Evolutionary conservation across 2,113 vertebrate genomes (phyloP), one percentile per base, ranked within the genome.

Genomic region (Orthonyx spaldingii): DNA sequence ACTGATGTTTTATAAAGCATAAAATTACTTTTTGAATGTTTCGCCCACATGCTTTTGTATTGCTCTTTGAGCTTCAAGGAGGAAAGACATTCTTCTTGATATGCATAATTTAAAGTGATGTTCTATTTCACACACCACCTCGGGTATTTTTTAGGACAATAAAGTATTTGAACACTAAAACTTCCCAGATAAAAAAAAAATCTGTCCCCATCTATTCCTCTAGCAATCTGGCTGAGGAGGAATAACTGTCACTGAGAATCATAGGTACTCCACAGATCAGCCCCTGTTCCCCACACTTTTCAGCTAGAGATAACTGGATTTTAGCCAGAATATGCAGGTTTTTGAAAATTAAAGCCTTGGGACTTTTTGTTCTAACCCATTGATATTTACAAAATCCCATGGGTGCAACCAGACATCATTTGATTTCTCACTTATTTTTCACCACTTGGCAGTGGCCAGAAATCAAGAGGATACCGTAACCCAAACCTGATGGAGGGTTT

Each of bases 21-120:
- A 88, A 96, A 94, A 95, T 83, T 87, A 57, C 93, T 92, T 95
- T 90, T 66, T 84, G 44, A 93, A 60, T 80, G 75, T 72, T 93
- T 95, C 64, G 4, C 89, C 77, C 56, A 81, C 89, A 82, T 7
- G 8, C 35, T 93, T 93, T 87, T 21, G 0, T 94, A 95, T 80
- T 85, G 63, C 78, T 91, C 30, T 94, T 90, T 83, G 55, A 93
- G 85, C 71, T 90, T 93, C 71, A 78, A 86, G 71, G 44, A 70
- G 39, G 64, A 88, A 93, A 90, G 79, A 77, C 12, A 2, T 93
- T 79, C 61, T 68, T 89, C 75, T 90, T 95, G 90, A 94, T 56
- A 85, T 86, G 64, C 69, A 93, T 87, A 96, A 93, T 96, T 94
- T 86, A 94, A 93, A 92, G 52, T 28, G 26, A 44, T 78, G 92